Conservation (phyloP, 2,797 vertebrate species). For the Typhlichthys subterraneus region DNA sequence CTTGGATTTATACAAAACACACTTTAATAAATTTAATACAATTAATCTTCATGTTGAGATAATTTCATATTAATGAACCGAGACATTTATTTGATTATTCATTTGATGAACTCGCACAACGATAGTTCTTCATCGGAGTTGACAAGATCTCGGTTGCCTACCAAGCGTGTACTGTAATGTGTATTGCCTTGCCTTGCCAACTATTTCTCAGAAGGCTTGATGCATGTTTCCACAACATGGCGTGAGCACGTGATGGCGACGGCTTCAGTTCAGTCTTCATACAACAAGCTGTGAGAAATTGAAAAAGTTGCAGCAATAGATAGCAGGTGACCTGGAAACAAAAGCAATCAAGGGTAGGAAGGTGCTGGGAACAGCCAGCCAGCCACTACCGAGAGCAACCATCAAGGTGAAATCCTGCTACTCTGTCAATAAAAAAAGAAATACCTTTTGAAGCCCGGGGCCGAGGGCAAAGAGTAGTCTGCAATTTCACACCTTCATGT, state of each 20-base stretch:
- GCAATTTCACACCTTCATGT: constrained; percentile 74
- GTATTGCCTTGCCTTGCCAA: constrained; percentile 37
- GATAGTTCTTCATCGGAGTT: constrained; percentile 72
- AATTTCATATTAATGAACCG: constrained; percentile 96
- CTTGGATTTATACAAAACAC: constrained; percentile 74
- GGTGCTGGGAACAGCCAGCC: constrained; percentile 35
- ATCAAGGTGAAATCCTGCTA: constrained; percentile 64
- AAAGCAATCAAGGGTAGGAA: constrained; percentile 78
- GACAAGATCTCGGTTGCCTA: constrained; percentile 75
- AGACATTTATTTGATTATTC: constrained; percentile 80
- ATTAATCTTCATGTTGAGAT: constrained; percentile 97
- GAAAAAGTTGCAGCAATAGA: constrained; percentile 82
- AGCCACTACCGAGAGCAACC: constrained; percentile 40
- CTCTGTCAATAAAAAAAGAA: constrained; percentile 77
- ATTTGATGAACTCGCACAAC: constrained; percentile 87
- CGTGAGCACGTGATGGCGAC: constrained; percentile 54
- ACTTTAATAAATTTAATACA: constrained; percentile 93
- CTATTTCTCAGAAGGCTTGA: constrained; percentile 37
- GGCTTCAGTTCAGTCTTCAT: constrained; percentile 76
- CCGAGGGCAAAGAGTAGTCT: constrained; percentile 66
- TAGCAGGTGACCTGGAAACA: constrained; percentile 83
- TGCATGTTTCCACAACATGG: constrained; percentile 50
- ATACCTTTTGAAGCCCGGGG: constrained; percentile 64
- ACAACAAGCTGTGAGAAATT: constrained; percentile 85
- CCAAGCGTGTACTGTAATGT: constrained; percentile 50